A percentile compares a stretch with the other conserved stretches of the same genome.
phyloP scores from a whole-genome alignment of 2,888 invertebrate species.

The Cactoblastis cactorum region DNA sequence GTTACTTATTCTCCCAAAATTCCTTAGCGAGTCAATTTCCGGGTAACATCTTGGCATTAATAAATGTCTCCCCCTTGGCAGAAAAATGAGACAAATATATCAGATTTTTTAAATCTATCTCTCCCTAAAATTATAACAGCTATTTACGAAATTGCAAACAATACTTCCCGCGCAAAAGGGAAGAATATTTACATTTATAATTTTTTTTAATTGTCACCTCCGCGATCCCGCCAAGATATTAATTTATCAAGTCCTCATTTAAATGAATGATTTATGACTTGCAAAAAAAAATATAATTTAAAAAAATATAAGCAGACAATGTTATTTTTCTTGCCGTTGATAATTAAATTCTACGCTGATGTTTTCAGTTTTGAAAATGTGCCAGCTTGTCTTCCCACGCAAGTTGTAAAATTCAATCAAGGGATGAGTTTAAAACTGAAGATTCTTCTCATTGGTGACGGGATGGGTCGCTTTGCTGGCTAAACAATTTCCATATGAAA shows the following conservation, averaged over 20 bases:
- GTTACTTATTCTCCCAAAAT: too few relatives aligned
- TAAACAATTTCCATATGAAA: too few relatives aligned
- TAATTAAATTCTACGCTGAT: too few relatives aligned
- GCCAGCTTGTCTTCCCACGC: too few relatives aligned
- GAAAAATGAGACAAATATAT: neutral
- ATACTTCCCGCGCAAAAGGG: neutral
- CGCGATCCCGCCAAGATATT: neutral
- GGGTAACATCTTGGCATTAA: neutral
- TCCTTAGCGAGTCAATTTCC: too few relatives aligned
- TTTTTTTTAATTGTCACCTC: slow-evolving; percentile 11
- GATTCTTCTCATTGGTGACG: too few relatives aligned
- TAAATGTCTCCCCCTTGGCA: neutral
- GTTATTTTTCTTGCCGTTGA: neutral
- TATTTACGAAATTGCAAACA: neutral
- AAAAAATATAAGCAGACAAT: too few relatives aligned
- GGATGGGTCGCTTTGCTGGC: too few relatives aligned
- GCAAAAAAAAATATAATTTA: too few relatives aligned
- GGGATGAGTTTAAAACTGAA: too few relatives aligned
- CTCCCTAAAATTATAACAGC: neutral
- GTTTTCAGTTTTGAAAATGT: too few relatives aligned
- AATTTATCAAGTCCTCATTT: slow-evolving; percentile 5
- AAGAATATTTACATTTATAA: slow-evolving; percentile 10
- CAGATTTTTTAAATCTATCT: slow-evolving; percentile 5
- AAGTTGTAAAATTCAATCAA: too few relatives aligned
- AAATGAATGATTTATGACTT: slow-evolving; percentile 3